These are phyloP conservation scores for Gryllus longicercus DNA, from an alignment of 2,888 invertebrate species.

Conservation along the genomic window DNA sequence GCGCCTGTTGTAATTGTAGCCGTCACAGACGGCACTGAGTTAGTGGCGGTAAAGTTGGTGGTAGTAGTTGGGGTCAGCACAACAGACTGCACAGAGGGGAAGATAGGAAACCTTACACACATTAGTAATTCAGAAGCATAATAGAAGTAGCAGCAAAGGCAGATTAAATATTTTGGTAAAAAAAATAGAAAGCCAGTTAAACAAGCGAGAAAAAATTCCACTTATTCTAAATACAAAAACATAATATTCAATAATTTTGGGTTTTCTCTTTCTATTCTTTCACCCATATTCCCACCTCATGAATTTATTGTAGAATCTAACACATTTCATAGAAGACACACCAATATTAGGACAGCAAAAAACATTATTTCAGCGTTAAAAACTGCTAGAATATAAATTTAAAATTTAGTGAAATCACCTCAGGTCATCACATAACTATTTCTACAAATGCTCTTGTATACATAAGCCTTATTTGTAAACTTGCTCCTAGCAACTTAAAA, in stretches of 20 bases:
- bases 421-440: too few species aligned
- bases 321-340: too few species aligned
- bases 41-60: slow-evolving; percentile 20
- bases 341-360: too few species aligned
- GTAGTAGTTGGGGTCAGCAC: slow-evolving; percentile 31
- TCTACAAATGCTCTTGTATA: too few species aligned
- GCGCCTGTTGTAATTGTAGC: slow-evolving; percentile 57
- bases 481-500: too few species aligned
- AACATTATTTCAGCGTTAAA: too few species aligned
- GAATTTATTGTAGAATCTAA: background rate
- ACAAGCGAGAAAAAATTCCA: background rate
- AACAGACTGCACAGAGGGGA: slow-evolving; percentile 28
- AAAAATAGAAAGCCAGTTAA: slow-evolving; percentile 23
- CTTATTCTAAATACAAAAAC: background rate
- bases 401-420: too few species aligned
- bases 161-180: background rate
- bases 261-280: background rate
- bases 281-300: background rate
- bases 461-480: too few species aligned
- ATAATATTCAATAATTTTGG: too few species aligned
- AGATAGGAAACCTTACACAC: slow-evolving; percentile 3
- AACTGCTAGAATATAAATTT: too few species aligned
- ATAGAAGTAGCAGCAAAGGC: background rate
- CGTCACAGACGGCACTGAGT: slow-evolving; percentile 47
- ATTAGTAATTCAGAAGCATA: background rate